These are phyloP conservation scores for Halocynthia roretzi DNA, from an alignment of 23 tunicate genomes.

Conservation along the genomic window DNA sequence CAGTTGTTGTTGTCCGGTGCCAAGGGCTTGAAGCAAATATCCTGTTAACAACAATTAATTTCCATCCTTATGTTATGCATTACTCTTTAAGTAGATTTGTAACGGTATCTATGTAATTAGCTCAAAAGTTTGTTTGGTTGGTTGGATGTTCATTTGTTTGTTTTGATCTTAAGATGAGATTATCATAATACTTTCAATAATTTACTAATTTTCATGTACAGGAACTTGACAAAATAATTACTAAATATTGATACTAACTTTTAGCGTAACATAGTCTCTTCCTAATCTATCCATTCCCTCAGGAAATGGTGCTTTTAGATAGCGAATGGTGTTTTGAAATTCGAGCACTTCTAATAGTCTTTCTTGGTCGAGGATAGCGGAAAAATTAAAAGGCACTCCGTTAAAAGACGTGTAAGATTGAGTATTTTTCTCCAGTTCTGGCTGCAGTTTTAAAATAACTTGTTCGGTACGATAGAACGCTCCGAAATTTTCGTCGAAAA, in stretches of 20 bases:
- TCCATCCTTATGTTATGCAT: too few species aligned
- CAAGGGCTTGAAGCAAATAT: constrained; percentile 90
- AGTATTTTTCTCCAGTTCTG: constrained; percentile 27
- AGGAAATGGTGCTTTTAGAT: constrained; percentile 35
- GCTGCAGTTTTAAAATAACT: constrained; percentile 67
- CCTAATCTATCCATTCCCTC: background rate
- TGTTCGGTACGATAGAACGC: constrained; percentile 85
- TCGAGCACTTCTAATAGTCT: constrained; percentile 50
- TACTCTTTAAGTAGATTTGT: background rate
- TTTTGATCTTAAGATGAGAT: too few species aligned
- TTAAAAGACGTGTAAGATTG: constrained; percentile 46
- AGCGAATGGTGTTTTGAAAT: constrained; percentile 54
- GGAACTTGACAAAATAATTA: background rate
- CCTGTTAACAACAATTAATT: constrained; percentile 29
- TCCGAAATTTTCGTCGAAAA: constrained; percentile 75
- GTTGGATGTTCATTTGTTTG: too few species aligned
- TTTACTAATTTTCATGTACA: background rate
- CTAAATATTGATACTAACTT: constrained; percentile 5
- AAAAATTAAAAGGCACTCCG: constrained; percentile 41
- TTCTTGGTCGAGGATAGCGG: constrained; percentile 47
- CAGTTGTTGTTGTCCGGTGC: constrained; percentile 91
- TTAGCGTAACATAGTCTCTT: constrained; percentile 18
- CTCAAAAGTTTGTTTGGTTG: background rate
- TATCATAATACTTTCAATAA: background rate
- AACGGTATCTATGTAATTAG: background rate